A percentile compares a stretch with the other conserved stretches of the same genome.
These are phyloP conservation scores for Rutpela maculata DNA, from an alignment of 2,888 invertebrate genomes.

Conservation along the genomic window DNA sequence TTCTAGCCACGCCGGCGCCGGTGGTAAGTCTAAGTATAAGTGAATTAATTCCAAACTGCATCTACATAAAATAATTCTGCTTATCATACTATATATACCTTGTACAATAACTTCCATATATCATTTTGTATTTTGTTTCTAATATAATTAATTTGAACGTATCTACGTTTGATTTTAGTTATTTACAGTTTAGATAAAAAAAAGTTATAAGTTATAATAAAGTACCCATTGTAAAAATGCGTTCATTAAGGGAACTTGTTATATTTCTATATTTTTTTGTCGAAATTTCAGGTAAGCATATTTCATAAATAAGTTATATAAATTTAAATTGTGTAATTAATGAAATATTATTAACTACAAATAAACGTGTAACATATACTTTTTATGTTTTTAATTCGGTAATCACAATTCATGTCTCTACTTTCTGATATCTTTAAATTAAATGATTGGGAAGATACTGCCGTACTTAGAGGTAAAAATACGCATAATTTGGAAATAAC, in stretches of 20 bases:
- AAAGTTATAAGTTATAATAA: background rate
- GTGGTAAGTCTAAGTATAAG: constrained; percentile 2
- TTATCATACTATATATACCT: no score
- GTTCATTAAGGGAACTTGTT: background rate
- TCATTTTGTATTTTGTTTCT: background rate
- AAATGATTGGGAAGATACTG: no score
- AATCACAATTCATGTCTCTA: no score
- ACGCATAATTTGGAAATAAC: no score
- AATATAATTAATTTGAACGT: background rate
- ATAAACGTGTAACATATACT: no score
- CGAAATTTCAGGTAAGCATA: background rate
- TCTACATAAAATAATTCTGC: constrained; percentile 9
- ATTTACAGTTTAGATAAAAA: background rate
- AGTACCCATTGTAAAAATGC: background rate
- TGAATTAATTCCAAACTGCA: constrained; percentile 7
- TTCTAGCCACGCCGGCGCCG: background rate
- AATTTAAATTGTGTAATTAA: no score
- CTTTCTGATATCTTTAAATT: no score
- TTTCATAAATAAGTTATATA: no score
- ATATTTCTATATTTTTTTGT: background rate
- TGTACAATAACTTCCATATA: background rate
- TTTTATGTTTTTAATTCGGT: no score
- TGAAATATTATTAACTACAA: no score
- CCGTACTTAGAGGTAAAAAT: no score
- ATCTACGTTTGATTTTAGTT: background rate